Evolutionary conservation across 92 coral and sea anemone genomes (phyloP).

Genomic region (Meandrina meandrites): DNA sequence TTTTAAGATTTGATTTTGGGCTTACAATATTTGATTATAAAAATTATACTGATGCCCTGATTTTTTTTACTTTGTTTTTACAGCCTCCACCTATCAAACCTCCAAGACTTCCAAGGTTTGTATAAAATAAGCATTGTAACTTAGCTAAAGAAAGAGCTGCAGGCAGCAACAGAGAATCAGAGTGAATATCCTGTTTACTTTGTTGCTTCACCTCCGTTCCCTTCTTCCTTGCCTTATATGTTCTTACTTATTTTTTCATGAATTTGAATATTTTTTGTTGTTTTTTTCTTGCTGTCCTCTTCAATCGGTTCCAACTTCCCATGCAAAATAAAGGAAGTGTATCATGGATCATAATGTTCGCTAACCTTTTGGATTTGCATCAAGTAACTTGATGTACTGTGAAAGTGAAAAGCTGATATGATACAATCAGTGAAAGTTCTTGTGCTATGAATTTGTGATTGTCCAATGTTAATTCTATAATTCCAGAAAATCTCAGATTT

Average conservation of each 20-base stretch:
- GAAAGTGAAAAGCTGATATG: not conserved
- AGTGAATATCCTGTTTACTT: not conserved
- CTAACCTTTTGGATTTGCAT: not conserved
- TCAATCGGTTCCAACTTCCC: not conserved
- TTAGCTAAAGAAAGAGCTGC: not conserved
- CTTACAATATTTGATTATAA: not conserved
- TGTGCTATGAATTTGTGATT: not conserved
- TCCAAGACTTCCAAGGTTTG: slow-evolving; percentile 16
- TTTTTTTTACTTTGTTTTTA: not conserved
- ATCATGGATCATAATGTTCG: not conserved
- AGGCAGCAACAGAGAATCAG: not conserved
- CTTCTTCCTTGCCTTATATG: not conserved
- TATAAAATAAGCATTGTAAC: not conserved
- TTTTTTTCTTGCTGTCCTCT: not conserved
- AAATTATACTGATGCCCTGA: not conserved
- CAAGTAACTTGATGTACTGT: not conserved
- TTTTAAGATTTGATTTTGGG: not conserved
- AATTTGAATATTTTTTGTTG: too few species aligned
- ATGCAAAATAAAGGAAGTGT: too few species aligned
- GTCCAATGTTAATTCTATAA: not conserved
- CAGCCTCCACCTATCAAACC: not conserved
- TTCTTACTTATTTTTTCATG: too few species aligned
- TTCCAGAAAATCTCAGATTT: not conserved
- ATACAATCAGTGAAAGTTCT: not conserved
- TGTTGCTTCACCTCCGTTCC: not conserved